Evolutionary conservation across 1,140 invertebrate species (phyloP).

Genomic region (Nixonia krombeini): DNA sequence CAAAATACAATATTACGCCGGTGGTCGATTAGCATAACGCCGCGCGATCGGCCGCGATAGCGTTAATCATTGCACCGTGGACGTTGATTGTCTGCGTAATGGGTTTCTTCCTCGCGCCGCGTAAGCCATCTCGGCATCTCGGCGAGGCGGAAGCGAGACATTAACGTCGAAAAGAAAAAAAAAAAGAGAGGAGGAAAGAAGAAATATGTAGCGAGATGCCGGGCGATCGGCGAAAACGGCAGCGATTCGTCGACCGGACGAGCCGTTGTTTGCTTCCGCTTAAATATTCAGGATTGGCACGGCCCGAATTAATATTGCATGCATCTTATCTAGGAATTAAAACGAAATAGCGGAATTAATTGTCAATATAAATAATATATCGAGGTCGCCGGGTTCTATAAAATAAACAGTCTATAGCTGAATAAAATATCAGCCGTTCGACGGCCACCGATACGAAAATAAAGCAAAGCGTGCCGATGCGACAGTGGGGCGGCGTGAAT

Average conservation of each 20-base stretch:
- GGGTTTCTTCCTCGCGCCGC: conserved; percentile 59
- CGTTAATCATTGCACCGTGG: conserved; percentile 61
- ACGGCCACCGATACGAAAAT: conserved; percentile 37
- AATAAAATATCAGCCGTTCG: conserved; percentile 44
- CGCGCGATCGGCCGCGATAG: conserved; percentile 60
- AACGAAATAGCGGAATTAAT: conserved; percentile 31
- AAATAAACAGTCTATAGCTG: conserved; percentile 29
- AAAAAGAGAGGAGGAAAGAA: no score
- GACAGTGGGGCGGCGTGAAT: conserved; percentile 24
- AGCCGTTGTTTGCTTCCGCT: no score
- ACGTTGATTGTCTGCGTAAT: conserved; percentile 67
- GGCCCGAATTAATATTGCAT: conserved; percentile 30
- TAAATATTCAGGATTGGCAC: not conserved
- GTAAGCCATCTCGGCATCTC: no score
- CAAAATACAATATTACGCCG: conserved; percentile 50
- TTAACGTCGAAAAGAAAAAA: conserved; percentile 23
- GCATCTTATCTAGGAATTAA: conserved; percentile 31
- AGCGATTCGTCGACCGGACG: no score
- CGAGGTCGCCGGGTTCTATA: conserved; percentile 39
- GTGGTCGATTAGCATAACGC: conserved; percentile 61
- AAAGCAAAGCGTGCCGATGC: conserved; percentile 28
- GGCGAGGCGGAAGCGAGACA: conserved; percentile 29
- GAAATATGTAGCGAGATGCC: no score
- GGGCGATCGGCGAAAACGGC: no score
- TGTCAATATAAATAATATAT: conserved; percentile 40